Evolutionary conservation across 1,140 invertebrate species (phyloP).

Genomic region (Heterodera schachtii): DNA sequence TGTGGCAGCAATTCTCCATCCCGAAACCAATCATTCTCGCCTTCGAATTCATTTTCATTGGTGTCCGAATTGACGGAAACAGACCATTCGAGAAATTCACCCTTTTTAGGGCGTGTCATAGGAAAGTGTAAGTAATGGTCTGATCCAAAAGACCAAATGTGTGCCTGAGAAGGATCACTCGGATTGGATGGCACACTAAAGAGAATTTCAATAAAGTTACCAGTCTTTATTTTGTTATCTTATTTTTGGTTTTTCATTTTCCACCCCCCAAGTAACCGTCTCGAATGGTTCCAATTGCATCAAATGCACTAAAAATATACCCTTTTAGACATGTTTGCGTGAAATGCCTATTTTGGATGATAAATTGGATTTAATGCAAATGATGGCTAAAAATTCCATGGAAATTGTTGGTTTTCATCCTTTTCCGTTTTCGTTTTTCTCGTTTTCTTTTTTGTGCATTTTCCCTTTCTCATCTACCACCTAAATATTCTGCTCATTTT

Average conservation of each 20-base stretch:
- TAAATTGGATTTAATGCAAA: too few species aligned
- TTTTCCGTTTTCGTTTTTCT: too few species aligned
- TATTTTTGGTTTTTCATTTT: background rate
- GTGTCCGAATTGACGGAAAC: constrained; percentile 40
- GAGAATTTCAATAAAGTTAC: background rate
- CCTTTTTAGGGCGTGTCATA: background rate
- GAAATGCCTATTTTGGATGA: too few species aligned
- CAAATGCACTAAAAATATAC: too few species aligned
- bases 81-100: constrained; percentile 45
- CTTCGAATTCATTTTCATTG: constrained; percentile 33
- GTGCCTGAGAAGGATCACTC: constrained; percentile 2
- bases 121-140: constrained; percentile 47
- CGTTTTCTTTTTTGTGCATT: too few species aligned
- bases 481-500: too few species aligned
- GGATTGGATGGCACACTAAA: constrained; percentile 12
- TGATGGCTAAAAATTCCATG: too few species aligned
- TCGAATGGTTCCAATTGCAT: too few species aligned
- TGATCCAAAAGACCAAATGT: constrained; percentile 41
- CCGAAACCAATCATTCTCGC: constrained; percentile 25
- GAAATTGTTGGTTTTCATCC: too few species aligned
- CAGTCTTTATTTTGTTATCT: background rate
- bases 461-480: too few species aligned
- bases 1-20: constrained; percentile 28
- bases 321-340: too few species aligned
- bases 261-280: too few species aligned